phyloP scores from a whole-genome alignment of 2,797 vertebrate genomes.

The Adrianichthys oophorus region DNA sequence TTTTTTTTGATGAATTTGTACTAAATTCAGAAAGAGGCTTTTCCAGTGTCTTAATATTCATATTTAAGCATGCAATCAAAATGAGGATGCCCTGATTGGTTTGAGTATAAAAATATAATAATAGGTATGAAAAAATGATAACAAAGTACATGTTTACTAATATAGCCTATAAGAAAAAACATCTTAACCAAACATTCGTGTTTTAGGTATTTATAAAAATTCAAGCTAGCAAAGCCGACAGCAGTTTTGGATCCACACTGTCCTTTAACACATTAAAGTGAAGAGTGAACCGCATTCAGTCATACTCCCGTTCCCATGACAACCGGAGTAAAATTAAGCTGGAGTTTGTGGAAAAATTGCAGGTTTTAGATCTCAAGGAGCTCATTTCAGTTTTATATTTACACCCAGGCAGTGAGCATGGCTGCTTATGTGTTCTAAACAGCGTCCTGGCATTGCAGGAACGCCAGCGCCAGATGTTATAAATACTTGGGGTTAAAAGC shows the following conservation, averaged over 20 bases:
- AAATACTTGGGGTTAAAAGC: conserved; percentile 54
- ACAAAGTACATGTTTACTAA: too few relatives aligned
- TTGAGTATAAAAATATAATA: too few relatives aligned
- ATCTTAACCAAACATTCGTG: too few relatives aligned
- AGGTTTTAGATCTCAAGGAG: conserved; percentile 65
- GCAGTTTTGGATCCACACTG: conserved; percentile 33
- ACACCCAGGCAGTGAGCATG: conserved; percentile 56
- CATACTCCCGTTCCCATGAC: conserved; percentile 43
- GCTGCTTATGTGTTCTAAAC: conserved; percentile 55
- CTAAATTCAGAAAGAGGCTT: too few relatives aligned
- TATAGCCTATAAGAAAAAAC: too few relatives aligned
- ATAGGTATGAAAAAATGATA: too few relatives aligned
- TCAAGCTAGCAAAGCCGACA: conserved; percentile 15
- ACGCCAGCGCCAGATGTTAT: conserved; percentile 63
- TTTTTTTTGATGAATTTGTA: conserved; percentile 10
- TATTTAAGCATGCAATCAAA: too few relatives aligned
- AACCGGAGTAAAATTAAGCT: conserved; percentile 55
- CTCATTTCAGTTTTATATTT: conserved; percentile 81
- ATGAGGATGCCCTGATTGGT: too few relatives aligned
- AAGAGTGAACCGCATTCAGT: conserved; percentile 45
- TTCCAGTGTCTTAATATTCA: too few relatives aligned
- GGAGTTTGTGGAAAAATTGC: conserved; percentile 72
- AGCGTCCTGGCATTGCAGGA: conserved; percentile 43
- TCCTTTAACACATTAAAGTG: conserved; percentile 25
- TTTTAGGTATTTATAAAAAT: background rate